Conservation (phyloP, 2,113 vertebrate species). For the Vidua chalybeata region DNA sequence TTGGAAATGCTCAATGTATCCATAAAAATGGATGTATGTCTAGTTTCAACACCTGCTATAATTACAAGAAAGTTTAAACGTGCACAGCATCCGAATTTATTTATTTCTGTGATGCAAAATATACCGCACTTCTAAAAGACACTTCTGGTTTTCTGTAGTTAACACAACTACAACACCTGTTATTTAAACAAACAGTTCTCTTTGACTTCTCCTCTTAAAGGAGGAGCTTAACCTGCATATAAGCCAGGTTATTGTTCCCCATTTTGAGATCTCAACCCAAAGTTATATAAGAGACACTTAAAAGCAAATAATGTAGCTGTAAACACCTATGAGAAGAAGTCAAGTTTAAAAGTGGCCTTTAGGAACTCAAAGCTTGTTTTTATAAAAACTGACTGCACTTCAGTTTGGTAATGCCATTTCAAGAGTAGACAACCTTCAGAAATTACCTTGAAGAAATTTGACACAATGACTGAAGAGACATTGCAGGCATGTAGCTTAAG, state of each 20-base stretch:
- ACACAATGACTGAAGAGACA: conserved; percentile 93
- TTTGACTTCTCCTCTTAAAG: not conserved
- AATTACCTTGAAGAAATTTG: conserved; percentile 94
- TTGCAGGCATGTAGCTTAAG: conserved; percentile 89
- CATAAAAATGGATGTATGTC: not conserved
- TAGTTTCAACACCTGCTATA: not conserved
- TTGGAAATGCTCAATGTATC: not conserved
- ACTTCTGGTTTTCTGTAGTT: not conserved
- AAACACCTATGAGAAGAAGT: not conserved
- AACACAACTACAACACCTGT: not conserved
- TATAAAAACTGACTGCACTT: not conserved
- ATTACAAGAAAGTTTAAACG: not conserved
- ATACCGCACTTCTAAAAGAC: not conserved
- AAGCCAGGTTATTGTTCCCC: not conserved
- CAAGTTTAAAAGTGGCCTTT: not conserved
- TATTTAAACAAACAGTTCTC: not conserved
- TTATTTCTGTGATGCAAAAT: not conserved
- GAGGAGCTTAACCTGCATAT: not conserved
- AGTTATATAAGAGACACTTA: not conserved
- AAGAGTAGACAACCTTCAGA: not conserved
- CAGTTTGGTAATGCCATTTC: not conserved
- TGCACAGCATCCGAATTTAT: not conserved
- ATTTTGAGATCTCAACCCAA: not conserved
- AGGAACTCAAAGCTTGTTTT: not conserved
- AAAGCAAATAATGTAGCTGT: not conserved